Evolutionary conservation across 2,797 vertebrate genomes (phyloP).

Genomic region (Cuculus canorus): DNA sequence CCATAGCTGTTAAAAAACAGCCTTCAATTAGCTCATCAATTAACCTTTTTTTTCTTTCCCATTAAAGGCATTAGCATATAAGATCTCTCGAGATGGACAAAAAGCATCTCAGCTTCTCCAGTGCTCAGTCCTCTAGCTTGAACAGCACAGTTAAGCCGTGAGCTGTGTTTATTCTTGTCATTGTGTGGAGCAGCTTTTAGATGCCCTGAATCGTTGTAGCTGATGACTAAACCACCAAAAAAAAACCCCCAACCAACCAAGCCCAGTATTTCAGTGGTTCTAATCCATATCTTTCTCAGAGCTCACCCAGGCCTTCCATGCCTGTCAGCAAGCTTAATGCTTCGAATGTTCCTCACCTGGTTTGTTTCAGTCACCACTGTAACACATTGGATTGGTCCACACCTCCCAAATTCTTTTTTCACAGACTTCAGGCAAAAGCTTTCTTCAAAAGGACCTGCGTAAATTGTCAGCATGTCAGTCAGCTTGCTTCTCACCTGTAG

Average conservation of each 20-base stretch:
- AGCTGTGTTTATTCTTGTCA: not conserved
- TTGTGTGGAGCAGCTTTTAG: not conserved
- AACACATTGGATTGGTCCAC: slow-evolving; percentile 81
- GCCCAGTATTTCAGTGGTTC: not conserved
- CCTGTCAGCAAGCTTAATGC: not conserved
- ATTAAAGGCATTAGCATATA: not conserved
- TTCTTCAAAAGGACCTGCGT: slow-evolving; percentile 84
- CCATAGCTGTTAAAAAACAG: not conserved
- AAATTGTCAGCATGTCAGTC: slow-evolving; percentile 86
- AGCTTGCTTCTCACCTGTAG: slow-evolving; percentile 79
- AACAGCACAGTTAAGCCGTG: not conserved
- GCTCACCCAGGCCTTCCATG: not conserved
- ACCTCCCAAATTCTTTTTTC: slow-evolving; percentile 81
- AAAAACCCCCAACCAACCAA: not conserved
- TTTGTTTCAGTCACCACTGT: slow-evolving; percentile 76
- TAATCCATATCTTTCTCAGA: not conserved
- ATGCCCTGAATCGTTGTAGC: not conserved
- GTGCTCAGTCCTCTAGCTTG: not conserved
- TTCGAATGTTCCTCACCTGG: slow-evolving; percentile 71
- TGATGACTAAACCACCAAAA: not conserved
- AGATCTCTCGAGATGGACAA: not conserved
- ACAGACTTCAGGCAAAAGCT: slow-evolving; percentile 75
- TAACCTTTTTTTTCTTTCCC: not conserved
- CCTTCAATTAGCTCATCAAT: not conserved
- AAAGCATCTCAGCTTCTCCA: not conserved